Evolutionary conservation across 2,113 vertebrate species (phyloP), one percentile per base, ranked within the genome.

Genomic region (Stigmatopora argus): DNA sequence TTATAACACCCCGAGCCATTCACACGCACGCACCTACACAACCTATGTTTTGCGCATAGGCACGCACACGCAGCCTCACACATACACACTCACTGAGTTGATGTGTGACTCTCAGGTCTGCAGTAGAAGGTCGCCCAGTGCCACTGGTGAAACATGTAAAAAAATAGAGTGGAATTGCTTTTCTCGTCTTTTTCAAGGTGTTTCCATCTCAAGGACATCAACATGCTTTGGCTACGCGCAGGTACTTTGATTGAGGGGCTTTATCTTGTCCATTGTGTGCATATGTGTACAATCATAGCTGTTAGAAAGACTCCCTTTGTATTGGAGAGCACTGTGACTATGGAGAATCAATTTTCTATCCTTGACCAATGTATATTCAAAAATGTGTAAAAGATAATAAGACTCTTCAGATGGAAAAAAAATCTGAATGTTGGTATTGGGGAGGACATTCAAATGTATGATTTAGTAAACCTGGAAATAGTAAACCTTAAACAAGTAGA

Each of bases 151-250:
- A 87, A 85, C 83, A 90, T 90, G 87, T 90, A 66, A 90, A 79
- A 31, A 85, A 87, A 83, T 75, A 80, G 80, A 86, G 80, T 75
- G 78, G 81, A 80, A 72, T 83, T 74, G 51, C 72, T 76, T 66
- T 75, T 85, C 77, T 81, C 75, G 72, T 89, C 73, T 87, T 90
- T 78, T 81, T 88, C 73, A 84, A 89, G 82, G 80, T 81, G 79
- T 75, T 83, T 75, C 79, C 82, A 83, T 80, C 82, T 75, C 70
- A 68, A 87, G 84, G 83, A 82, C 69, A 31, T 87, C 85, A 86
- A 68, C 84, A 91, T 92, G 91, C 89, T 92, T 85, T 92, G 91
- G 91, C 85, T 92, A 69, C 91, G 87, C 48, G 78, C 91, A 91
- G 91, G 91, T 92, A 92, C 82, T 67, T 19, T 80, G 45, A 72